Base-by-base conservation (phyloP, 2,113 vertebrate genomes). In the Collichthys lucidus region DNA sequence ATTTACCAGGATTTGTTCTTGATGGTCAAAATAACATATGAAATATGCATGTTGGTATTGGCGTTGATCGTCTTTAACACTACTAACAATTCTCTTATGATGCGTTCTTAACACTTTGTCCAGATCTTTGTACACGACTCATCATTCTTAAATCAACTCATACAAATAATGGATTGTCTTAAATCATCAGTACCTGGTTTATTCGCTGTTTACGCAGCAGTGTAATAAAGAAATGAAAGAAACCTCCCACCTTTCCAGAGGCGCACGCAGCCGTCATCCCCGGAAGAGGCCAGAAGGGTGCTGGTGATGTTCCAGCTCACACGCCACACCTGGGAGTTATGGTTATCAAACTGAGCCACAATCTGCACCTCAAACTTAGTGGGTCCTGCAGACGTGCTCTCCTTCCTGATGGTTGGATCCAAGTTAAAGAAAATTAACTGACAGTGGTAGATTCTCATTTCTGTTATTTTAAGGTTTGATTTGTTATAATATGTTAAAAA, bases 241-340 rank as follows among this genome's bases (percentile, higher is more conserved):
- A 44, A 22, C 14, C 29, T 11, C 57, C 84, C 89, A 99, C 98
- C 98, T 96, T 99, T 99, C 98, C 98, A 99, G 56, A 99, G 93
- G 47, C 98, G 95, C 62, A 99, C 98, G 42, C 97, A 99, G 82
- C 98, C 98, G 62, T 99, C 98, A 5, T 99, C 98, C 22, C 98
- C 97, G 0, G 98, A 99, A n/a, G 98, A 99, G 24, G 98, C 98
- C 83, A 99, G 92, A 53, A 99, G 95, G 8, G 98, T 99, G 92
- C 98, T 98, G 72, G 98, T 99, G 91, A 99, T 99, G 92, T 99
- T 99, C 98, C 98, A 99, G 92, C 97, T 98, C 55, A 99, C 97
- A 49, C 98, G 94, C 98, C 98, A 99, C 73, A 99, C 98, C 88
- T 99, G 98, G 10, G 98, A 99, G 92, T 98, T 98, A 86, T 99